Conservation (phyloP, 2,888 invertebrate genomes). For the Andrena camellia region DNA sequence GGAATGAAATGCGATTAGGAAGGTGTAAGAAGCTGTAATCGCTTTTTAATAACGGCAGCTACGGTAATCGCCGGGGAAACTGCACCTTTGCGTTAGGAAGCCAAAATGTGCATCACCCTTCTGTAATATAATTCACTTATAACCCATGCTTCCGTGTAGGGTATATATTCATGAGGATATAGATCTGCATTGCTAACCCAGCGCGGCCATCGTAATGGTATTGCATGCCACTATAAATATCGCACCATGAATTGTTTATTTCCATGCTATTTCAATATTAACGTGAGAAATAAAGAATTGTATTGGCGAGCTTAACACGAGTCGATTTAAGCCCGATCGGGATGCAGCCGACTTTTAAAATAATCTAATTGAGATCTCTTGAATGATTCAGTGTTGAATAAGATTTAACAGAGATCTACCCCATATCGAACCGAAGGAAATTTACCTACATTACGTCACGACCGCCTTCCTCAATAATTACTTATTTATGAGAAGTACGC, state of each 20-base stretch:
- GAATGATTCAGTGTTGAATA: not conserved
- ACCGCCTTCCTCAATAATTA: slow-evolving; percentile 40
- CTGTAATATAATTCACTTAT: slow-evolving; percentile 69
- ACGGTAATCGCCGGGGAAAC: slow-evolving; percentile 40
- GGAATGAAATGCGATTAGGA: slow-evolving; percentile 25
- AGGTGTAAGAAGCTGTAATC: slow-evolving; percentile 8
- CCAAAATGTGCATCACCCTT: slow-evolving; percentile 62
- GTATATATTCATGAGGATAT: not conserved
- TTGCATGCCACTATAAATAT: not conserved
- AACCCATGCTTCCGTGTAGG: slow-evolving; percentile 56
- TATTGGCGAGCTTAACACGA: not conserved
- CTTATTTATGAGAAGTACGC: slow-evolving; percentile 49
- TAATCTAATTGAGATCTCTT: not conserved
- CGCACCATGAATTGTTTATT: not conserved
- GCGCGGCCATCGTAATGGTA: not conserved
- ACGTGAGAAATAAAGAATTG: not conserved
- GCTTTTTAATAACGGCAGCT: not conserved
- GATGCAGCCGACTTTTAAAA: no score
- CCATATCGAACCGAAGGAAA: slow-evolving; percentile 8
- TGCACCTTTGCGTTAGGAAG: slow-evolving; percentile 57
- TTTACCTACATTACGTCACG: slow-evolving; percentile 27
- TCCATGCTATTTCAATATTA: not conserved
- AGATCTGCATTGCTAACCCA: not conserved
- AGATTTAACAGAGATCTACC: not conserved
- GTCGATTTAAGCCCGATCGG: not conserved